These are phyloP conservation scores for Ceyx cyanopectus DNA, from an alignment of 2,113 vertebrate genomes.

Conservation along the genomic window DNA sequence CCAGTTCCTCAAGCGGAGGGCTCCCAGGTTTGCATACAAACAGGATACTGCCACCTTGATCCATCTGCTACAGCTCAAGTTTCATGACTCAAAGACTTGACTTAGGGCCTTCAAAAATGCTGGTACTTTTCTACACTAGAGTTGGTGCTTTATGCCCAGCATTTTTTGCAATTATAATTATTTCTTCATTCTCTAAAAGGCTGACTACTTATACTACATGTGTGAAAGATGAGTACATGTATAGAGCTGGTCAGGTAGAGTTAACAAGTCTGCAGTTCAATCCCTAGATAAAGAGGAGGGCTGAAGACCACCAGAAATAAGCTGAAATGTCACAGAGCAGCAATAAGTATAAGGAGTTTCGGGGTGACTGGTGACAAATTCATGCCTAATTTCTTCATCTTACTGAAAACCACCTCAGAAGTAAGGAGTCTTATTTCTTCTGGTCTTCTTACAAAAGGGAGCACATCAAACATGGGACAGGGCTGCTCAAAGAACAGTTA, in stretches of 20 bases:
- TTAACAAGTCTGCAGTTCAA: neutral
- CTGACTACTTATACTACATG: neutral
- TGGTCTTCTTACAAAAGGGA: neutral
- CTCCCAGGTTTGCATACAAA: neutral
- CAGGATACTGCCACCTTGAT: neutral
- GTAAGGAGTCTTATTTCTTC: neutral
- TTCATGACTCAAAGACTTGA: neutral
- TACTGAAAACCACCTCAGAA: neutral
- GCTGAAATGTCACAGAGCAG: neutral
- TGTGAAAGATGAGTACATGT: neutral
- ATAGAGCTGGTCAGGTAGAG: neutral
- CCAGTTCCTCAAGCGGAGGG: neutral
- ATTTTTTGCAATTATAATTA: neutral
- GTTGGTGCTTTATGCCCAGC: neutral
- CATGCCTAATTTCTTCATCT: neutral
- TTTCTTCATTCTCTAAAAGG: neutral
- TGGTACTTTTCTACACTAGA: neutral
- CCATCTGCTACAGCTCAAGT: neutral
- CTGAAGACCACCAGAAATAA: neutral
- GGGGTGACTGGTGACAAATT: neutral
- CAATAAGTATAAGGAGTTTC: neutral
- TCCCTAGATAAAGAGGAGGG: neutral
- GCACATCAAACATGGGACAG: neutral
- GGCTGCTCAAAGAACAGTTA: neutral
- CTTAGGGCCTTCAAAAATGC: neutral